Percentiles rank a stretch among this genome's conserved stretches.
Conservation (phyloP, 2,113 vertebrate species). For the Gulo gulo region DNA sequence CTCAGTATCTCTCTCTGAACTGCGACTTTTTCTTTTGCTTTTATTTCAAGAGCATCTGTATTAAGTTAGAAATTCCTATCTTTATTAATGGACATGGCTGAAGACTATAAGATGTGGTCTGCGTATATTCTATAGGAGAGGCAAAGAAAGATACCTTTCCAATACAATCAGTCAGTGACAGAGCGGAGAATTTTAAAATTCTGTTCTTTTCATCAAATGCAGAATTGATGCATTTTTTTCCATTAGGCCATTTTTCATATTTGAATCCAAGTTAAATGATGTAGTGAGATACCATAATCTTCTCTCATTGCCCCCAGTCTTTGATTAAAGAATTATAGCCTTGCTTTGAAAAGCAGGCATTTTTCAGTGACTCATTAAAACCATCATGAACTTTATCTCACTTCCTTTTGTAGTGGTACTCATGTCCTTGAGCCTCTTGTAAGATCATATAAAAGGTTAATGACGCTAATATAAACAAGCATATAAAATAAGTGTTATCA, state of each 20-base stretch:
- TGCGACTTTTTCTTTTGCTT: neutral
- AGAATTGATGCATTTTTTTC: conserved; percentile 26
- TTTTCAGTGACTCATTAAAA: conserved; percentile 64
- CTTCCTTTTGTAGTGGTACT: conserved; percentile 28
- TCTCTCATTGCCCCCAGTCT: conserved; percentile 40
- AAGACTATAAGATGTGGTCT: neutral
- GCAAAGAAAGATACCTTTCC: neutral
- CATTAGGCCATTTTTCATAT: conserved; percentile 36
- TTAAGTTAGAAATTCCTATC: neutral
- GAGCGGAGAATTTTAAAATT: conserved; percentile 23
- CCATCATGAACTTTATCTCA: conserved; percentile 41
- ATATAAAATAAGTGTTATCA: neutral
- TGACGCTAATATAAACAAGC: conserved; percentile 46
- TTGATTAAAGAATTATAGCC: conserved; percentile 70
- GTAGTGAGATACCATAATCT: conserved; percentile 45
- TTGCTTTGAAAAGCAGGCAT: conserved; percentile 60
- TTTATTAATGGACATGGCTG: neutral
- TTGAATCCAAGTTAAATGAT: conserved; percentile 54
- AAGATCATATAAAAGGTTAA: conserved; percentile 45
- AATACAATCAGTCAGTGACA: neutral
- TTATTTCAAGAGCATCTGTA: neutral
- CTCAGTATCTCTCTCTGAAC: neutral
- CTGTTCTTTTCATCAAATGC: neutral
- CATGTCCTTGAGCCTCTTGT: conserved; percentile 2
- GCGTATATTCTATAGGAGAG: neutral